Base-by-base conservation (phyloP, 1,140 invertebrate species). In the Prorops nasuta region DNA sequence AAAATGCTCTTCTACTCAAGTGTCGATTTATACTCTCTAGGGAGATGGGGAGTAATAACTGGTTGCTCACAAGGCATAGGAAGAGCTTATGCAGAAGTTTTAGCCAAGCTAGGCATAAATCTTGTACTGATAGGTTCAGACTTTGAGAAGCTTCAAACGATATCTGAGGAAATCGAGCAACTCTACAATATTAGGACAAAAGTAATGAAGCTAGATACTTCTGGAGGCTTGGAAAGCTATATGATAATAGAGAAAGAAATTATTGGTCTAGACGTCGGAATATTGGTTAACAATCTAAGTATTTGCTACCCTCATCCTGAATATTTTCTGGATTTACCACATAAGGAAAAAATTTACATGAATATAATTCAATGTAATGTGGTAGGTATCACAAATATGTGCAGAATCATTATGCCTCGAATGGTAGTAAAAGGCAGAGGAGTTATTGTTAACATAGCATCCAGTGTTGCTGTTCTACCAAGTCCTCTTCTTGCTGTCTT, bases 31-130 rank as follows among this genome's bases (percentile, higher is more conserved):
- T 54, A 49, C 12, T 61, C 66, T 0, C 41, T 69, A 18, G 67
- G 67, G 35, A 63, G 58, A 42, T 71, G 67, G 69, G 66, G 51
- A 6, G 88, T 95, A 52, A 77, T 95, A 6, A 95, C 92, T 32
- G 92, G 92, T 28, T 85, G 88, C 6, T 93, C 92, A 8, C 91
- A 92, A 80, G 92, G 92, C 3, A 87, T 96, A 66, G 92, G 92
- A 31, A 89, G 86, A 72, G 88, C 89, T 1, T 94, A 92, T 73
- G 87, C 89, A 3, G 81, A 86, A 74, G 80, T 86, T 58, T 71
- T 96, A 48, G 93, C 92, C 0, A 81, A 83, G 43, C 79, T 81
- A 54, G 92, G 93, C 35, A 78, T 95, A 49, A 88, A 94, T 68
- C 75, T 98, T 31, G 82, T 96, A 22, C 79, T 98, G 22, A 87